phyloP scores from a whole-genome alignment of 2,888 invertebrate species.

The Anthrax anthrax region DNA sequence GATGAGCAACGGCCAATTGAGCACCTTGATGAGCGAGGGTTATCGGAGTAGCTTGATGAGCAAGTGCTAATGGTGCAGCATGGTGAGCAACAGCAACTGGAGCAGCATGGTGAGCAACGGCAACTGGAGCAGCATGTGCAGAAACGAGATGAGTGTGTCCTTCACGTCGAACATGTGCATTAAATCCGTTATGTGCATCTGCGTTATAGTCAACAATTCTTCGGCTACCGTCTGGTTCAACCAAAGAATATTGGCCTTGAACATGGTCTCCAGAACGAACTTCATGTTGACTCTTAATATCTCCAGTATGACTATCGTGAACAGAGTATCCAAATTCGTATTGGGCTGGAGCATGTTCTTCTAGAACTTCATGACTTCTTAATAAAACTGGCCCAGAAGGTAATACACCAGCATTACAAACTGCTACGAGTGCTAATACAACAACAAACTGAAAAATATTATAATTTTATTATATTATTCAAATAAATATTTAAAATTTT shows the following conservation, averaged over 20 bases:
- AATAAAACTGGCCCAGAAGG: neutral
- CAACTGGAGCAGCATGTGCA: conserved; percentile 4
- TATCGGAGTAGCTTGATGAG: conserved; percentile 3
- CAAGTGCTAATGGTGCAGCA: conserved; percentile 3
- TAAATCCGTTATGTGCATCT: conserved; percentile 30
- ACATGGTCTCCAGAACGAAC: conserved; percentile 31
- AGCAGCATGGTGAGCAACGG: neutral
- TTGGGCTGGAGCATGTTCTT: conserved; percentile 21
- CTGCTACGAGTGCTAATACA: neutral
- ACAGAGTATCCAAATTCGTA: conserved; percentile 33
- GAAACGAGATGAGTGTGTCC: conserved; percentile 15
- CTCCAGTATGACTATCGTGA: conserved; percentile 32
- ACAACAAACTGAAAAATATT: neutral
- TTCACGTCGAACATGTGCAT: conserved; percentile 30
- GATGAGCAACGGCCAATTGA: conserved; percentile 1
- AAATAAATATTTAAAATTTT: too few species aligned
- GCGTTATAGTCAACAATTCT: conserved; percentile 31
- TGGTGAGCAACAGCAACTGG: conserved; percentile 7
- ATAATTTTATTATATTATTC: neutral
- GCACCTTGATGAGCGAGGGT: conserved; percentile 1
- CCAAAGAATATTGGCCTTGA: conserved; percentile 29
- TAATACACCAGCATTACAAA: neutral
- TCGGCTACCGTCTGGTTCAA: conserved; percentile 32
- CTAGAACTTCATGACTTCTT: neutral
- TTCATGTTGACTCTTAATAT: conserved; percentile 33